A percentile compares a stretch with the other conserved stretches of the same genome.
Evolutionary conservation across 2,888 invertebrate species (phyloP).

Genomic region (Hermodice carunculata): DNA sequence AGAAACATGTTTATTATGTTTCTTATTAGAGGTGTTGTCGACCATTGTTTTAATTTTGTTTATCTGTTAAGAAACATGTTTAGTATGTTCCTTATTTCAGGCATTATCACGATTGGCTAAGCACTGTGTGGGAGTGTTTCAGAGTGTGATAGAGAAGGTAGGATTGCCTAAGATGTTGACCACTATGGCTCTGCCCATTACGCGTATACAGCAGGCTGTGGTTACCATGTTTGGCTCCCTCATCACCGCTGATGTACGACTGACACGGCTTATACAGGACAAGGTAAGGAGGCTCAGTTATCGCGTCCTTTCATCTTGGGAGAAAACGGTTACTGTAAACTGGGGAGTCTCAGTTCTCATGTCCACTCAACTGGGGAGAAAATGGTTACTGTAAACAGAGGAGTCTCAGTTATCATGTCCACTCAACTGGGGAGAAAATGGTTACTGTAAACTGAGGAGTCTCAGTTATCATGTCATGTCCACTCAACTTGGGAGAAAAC

Average conservation of each 20-base stretch:
- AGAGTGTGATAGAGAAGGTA: constrained; percentile 67
- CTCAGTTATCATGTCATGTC: too few species aligned
- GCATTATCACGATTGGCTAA: constrained; percentile 65
- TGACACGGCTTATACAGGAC: constrained; percentile 62
- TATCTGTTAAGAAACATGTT: neutral
- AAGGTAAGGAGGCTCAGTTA: constrained; percentile 50
- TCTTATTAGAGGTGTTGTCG: neutral
- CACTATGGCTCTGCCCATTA: constrained; percentile 60
- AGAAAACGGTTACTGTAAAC: too few species aligned
- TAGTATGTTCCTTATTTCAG: constrained; percentile 43
- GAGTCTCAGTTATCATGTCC: too few species aligned
- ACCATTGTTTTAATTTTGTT: neutral
- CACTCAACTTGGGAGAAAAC: too few species aligned
- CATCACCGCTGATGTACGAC: constrained; percentile 51
- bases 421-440: too few species aligned
- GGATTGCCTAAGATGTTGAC: constrained; percentile 62
- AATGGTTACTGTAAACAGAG: too few species aligned
- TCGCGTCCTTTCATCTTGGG: neutral
- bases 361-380: too few species aligned
- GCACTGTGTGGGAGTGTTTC: constrained; percentile 62
- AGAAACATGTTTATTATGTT: neutral
- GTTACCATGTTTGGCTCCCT: constrained; percentile 67
- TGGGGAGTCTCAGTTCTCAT: too few species aligned
- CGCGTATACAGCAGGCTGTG: constrained; percentile 65
- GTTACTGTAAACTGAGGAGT: too few species aligned